Base-by-base conservation (phyloP, 2,113 vertebrate species). In the Excalfactoria chinensis region DNA sequence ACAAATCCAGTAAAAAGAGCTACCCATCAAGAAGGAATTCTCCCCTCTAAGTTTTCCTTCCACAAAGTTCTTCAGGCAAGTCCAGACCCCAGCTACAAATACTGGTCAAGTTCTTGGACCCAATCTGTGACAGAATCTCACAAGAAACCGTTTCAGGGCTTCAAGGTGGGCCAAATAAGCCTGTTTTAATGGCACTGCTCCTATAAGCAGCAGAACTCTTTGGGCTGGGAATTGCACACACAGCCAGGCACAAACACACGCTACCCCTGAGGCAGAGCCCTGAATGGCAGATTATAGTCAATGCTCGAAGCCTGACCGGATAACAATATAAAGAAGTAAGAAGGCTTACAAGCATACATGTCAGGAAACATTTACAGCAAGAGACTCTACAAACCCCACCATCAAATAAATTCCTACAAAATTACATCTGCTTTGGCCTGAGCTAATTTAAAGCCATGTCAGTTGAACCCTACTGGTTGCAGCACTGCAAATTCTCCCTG, bases 281-380 rank as follows among this genome's bases (percentile, higher is more conserved):
- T 8, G 53, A 77, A 56, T 73, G 79, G 92, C 75, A 74, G 92
- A 86, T 74, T 55, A 55, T 88, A 95, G 46, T 63, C 68, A 73
- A 7, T 10, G 41, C 60, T 56, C 87, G 11, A 95, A 91, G 46
- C 56, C 56, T 56, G 88, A 93, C 41, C 51, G 85, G 94, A 43
- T 13, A 77, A 88, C 59, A 91, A 51, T 7, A 32, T 63, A 35
- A 28, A 58, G 43, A 51, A 75, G 77, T 20, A 41, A 30, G 13
- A 77, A 56, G 56, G 72, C 60, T 76, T 53, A 84, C 40, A 53
- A 44, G 70, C 4, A 5, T 40, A 71, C 75, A 34, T 46, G 58
- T 87, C 91, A 92, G 84, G 86, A 93, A 94, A 89, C 75, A 70
- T 62, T 93, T 70, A 91, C 60, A 94, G 85, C 93, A 70, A 91